Evolutionary conservation across 2,888 invertebrate genomes (phyloP).

Genomic region (Panopea generosa): DNA sequence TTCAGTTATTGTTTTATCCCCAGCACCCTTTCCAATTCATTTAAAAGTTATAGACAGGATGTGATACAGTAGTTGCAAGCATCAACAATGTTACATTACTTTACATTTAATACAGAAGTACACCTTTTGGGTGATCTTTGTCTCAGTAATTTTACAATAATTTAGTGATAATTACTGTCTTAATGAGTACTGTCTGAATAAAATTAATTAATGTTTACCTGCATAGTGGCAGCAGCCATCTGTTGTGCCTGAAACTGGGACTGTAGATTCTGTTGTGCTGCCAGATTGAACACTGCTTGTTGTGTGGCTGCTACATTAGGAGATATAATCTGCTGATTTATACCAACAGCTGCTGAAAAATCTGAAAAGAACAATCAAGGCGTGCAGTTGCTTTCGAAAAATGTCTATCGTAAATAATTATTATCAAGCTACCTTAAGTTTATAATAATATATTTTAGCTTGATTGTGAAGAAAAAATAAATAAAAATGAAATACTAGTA

Average conservation of each 20-base stretch:
- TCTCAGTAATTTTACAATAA: background rate
- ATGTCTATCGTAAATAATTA: no score
- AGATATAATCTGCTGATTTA: conserved; percentile 59
- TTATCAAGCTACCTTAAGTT: no score
- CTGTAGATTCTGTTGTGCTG: conserved; percentile 61
- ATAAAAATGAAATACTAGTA: background rate
- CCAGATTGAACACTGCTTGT: conserved; percentile 75
- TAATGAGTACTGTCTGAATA: no score
- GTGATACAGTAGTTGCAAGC: background rate
- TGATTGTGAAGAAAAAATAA: no score
- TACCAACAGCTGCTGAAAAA: conserved; percentile 45
- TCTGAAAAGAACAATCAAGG: conserved; percentile 35
- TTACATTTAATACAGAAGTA: background rate
- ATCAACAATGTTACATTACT: background rate
- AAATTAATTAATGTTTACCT: no score
- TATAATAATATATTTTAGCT: no score
- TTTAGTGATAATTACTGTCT: no score
- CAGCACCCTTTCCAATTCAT: no score
- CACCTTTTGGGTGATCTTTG: background rate
- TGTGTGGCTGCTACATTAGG: conserved; percentile 55
- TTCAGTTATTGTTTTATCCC: no score
- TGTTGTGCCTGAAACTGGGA: conserved; percentile 74
- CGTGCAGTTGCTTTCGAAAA: background rate
- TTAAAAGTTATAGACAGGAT: background rate
- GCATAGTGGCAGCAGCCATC: conserved; percentile 69